Base-by-base conservation (phyloP, 1,140 invertebrate species). In the Calosoma granatense region DNA sequence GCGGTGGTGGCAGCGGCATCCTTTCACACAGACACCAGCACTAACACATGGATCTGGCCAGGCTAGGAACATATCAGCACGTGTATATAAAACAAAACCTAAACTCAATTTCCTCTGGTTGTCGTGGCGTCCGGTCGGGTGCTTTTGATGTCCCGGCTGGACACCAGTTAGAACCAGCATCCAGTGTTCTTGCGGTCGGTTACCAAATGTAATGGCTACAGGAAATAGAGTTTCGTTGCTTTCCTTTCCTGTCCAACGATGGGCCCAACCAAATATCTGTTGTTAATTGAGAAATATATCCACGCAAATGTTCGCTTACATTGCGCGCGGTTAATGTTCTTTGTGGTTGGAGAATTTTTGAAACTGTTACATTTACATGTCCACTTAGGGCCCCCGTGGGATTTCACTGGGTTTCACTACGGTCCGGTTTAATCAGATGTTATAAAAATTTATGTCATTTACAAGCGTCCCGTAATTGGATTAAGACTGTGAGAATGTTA, bases 181-280 rank as follows among this genome's bases (percentile, higher is more conserved):
- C 3, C 15, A 4, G 41, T 47, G 41, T 47, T 47, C 41, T 17
- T 47, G 41, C 17, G 41, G 15, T 17, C 15, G 41, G 3, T 17
- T 6, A 17, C 9, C 17, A 47, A 47, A 47, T 47, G 41, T 47
- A 47, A 47, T 47, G 41, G 17, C 41, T 47, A 17, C 17, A 47
- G 41, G 41, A 47, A 47, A 47, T 47, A 47, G 41, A 47, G 41
- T 47, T 17, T 47, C 41, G 14, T 14, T 30, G 41, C 6, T 47
- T 17, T 47, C 9, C 41, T 47, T 47, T 47, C 41, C 41, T 47
- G 41, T 47, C 9, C 41, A 47, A 17, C 9, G 17, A 47, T 4
- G 14, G 26, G 26, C 6, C 26, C 26, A 30, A 30, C 26, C 26
- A 30, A 30, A 30, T 30, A 30, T 30, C 26, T 30, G 26, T 30